Evolutionary conservation across 2,888 invertebrate genomes (phyloP), one percentile per base, ranked within the genome.

Genomic region (Drosophila rubida): DNA sequence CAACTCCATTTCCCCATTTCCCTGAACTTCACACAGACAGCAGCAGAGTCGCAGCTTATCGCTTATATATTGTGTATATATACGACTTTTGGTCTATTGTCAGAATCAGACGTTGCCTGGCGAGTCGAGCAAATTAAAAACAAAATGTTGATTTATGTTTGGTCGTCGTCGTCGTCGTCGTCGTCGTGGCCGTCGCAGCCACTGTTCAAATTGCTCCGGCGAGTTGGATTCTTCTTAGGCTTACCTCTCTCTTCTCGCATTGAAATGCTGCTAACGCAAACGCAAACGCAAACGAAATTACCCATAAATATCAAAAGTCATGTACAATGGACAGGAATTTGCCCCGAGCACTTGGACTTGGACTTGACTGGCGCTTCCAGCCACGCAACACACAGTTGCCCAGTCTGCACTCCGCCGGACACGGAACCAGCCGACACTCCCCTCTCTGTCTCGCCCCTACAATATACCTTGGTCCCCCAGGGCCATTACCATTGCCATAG

Each of bases 261-360:
- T 80, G 88, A 86, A 87, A 80, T 78, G 83, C 83, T 78, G 80
- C 77, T 74, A 82, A 87, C 11, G 35, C 35, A 13, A 37, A 13
- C 6, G 35, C 35, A 35, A 35, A 35, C 86, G 84, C 82, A 88
- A 84, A 86, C 88, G 84, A 84, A 84, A 88, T 87, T 84, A 84
- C 87, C 84, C 84, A 84, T 84, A 84, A 84, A 84, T 84, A 84
- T 84, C 88, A 84, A 84, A 84, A 84, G 84, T 84, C 84, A 88
- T 84, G 88, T 84, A 84, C 87, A 88, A 86, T 83, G 87, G 88
- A 88, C 83, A 83, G 84, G 84, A 88, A 84, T 86, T 84, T 84
- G 73, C 84, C 84, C 78, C 70, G 78, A 83, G 83, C 88, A 87
- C 49, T 58, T 30, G 41, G 48, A 58, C 49, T 58, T 30, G 41